A percentile compares a stretch with the other conserved stretches of the same genome.
phyloP scores from a whole-genome alignment of 2,888 invertebrate genomes.

The Gymnoscelis rufifasciata region DNA sequence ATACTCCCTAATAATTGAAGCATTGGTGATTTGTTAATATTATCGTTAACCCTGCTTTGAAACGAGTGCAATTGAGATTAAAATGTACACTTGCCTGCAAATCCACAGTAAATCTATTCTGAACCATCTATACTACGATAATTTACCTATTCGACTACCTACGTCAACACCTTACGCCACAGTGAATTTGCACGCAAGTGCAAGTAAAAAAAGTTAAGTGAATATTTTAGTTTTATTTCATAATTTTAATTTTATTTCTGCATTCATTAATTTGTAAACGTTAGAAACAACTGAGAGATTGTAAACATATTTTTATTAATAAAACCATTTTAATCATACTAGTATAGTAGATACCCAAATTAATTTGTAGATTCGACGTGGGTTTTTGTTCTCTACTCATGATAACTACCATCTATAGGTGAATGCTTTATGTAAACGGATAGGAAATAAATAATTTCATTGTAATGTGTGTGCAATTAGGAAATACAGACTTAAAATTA shows the following conservation, averaged over 20 bases:
- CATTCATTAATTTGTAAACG: background rate
- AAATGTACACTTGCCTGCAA: conserved; percentile 36
- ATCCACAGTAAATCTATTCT: conserved; percentile 18
- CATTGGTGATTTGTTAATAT: conserved; percentile 39
- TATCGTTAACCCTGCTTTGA: conserved; percentile 62
- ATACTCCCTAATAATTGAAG: conserved; percentile 66
- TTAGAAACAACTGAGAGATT: background rate
- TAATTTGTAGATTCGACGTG: too few species aligned
- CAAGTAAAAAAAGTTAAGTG: background rate
- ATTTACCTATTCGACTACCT: conserved; percentile 1
- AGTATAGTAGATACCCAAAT: too few species aligned
- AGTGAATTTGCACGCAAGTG: conserved; percentile 39
- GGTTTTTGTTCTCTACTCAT: too few species aligned
- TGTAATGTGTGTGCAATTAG: conserved; percentile 6
- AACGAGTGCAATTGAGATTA: conserved; percentile 56
- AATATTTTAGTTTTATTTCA: too few species aligned
- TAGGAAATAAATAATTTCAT: background rate
- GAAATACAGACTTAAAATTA: background rate
- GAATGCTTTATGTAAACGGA: too few species aligned
- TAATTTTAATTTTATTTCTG: too few species aligned
- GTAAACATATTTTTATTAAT: background rate
- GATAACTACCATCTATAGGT: too few species aligned
- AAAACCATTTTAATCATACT: too few species aligned
- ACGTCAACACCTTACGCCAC: background rate
- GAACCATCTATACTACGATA: conserved; percentile 8